These are phyloP conservation scores for Lepidostoma basale DNA, from an alignment of 1,140 invertebrate species.

Conservation along the genomic window DNA sequence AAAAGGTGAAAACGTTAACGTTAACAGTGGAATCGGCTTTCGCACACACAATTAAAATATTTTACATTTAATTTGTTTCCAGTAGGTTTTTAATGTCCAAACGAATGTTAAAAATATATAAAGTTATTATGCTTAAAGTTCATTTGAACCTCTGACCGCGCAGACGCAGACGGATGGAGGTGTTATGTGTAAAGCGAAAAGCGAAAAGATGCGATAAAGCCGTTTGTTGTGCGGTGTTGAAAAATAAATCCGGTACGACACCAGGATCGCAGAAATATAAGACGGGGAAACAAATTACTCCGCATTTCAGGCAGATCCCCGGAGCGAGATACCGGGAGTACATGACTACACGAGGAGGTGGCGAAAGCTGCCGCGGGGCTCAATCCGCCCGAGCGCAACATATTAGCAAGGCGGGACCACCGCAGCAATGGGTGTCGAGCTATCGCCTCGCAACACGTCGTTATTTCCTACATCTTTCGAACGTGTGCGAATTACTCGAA, in stretches of 20 bases:
- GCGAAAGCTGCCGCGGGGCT: slow-evolving; percentile 26
- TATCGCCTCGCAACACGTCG: neutral
- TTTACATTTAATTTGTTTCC: too few relatives aligned
- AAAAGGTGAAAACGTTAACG: too few relatives aligned
- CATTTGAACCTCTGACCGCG: neutral
- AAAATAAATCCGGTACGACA: slow-evolving; percentile 45
- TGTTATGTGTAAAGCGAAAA: slow-evolving; percentile 26
- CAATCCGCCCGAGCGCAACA: neutral
- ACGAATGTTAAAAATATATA: too few relatives aligned
- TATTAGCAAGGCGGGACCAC: neutral
- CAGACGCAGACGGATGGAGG: slow-evolving; percentile 1
- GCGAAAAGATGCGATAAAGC: slow-evolving; percentile 40
- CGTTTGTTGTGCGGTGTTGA: slow-evolving; percentile 36
- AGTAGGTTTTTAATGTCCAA: too few relatives aligned
- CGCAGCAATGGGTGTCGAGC: neutral
- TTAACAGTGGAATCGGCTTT: too few relatives aligned
- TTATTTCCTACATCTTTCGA: too few relatives aligned
- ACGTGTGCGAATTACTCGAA: neutral
- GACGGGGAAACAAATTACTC: slow-evolving; percentile 44
- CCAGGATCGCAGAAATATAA: slow-evolving; percentile 42
- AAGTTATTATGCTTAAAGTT: neutral
- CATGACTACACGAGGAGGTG: slow-evolving; percentile 29
- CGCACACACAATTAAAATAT: too few relatives aligned
- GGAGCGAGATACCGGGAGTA: slow-evolving; percentile 28
- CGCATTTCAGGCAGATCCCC: slow-evolving; percentile 36